Evolutionary conservation across 1,140 invertebrate genomes (phyloP).

Genomic region (Lasioglossum albipes): DNA sequence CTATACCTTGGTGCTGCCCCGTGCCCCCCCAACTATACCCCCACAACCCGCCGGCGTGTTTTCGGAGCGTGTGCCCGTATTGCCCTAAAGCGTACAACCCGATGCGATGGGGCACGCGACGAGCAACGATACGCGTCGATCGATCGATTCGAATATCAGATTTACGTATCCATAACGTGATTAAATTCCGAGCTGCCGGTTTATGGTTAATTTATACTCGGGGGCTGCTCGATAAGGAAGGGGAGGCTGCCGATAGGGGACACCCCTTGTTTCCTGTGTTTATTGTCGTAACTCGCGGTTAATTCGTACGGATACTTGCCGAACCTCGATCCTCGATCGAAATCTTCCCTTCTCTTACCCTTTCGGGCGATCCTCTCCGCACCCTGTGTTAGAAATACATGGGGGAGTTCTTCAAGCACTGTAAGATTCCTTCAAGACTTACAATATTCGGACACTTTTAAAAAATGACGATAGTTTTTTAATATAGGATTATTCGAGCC

Average conservation of each 20-base stretch:
- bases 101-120: slow-evolving; percentile 25
- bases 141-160: slow-evolving; percentile 17
- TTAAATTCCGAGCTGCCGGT: slow-evolving; percentile 1
- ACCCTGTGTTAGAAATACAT: no score
- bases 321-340: no score
- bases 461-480: no score
- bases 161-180: slow-evolving; percentile 6
- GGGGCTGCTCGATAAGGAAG: not conserved
- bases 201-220: slow-evolving; percentile 2
- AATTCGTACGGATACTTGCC: not conserved
- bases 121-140: not conserved
- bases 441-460: no score
- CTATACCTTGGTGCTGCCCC: not conserved
- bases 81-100: slow-evolving; percentile 27
- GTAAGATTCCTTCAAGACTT: no score
- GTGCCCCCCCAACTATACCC: no score
- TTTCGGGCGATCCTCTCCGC: no score
- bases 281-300: slow-evolving; percentile 4
- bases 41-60: no score
- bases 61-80: slow-evolving; percentile 1
- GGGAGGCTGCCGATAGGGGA: not conserved
- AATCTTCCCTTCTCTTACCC: no score
- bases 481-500: no score
- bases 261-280: not conserved
- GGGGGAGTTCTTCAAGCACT: no score